phyloP scores from a whole-genome alignment of 2,797 vertebrate species.

The Tragopan temminckii region DNA sequence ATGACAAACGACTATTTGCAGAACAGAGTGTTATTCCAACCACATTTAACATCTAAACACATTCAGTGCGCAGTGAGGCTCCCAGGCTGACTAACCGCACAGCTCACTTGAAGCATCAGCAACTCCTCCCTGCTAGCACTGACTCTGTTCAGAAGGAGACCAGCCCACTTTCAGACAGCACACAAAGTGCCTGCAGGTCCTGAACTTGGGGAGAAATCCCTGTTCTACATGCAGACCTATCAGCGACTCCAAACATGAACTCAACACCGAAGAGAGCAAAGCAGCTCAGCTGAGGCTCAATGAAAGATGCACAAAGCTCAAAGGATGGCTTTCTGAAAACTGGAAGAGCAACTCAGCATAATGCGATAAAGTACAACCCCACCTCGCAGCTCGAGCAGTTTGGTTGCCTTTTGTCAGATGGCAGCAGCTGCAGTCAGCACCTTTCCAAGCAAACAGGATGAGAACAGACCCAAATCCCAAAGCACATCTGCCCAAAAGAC shows the following conservation, averaged over 20 bases:
- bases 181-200: not conserved
- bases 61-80: not conserved
- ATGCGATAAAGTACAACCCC: not conserved
- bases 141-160: not conserved
- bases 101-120: not conserved
- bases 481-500: not conserved
- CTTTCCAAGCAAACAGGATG: fast-evolving
- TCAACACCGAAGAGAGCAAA: not conserved
- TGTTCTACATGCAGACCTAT: not conserved
- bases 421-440: not conserved
- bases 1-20: constrained; percentile 65
- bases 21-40: constrained; percentile 53
- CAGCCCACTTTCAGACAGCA: not conserved
- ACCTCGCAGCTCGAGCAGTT: not conserved
- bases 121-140: not conserved
- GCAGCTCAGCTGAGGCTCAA: not conserved
- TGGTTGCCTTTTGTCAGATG: fast-evolving
- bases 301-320: not conserved
- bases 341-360: fast-evolving
- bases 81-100: not conserved
- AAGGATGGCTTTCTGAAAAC: not conserved
- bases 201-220: not conserved
- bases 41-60: constrained; percentile 35
- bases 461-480: not conserved
- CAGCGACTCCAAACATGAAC: not conserved